phyloP scores from a whole-genome alignment of 2,797 vertebrate genomes.

The Aldrovandia affinis region DNA sequence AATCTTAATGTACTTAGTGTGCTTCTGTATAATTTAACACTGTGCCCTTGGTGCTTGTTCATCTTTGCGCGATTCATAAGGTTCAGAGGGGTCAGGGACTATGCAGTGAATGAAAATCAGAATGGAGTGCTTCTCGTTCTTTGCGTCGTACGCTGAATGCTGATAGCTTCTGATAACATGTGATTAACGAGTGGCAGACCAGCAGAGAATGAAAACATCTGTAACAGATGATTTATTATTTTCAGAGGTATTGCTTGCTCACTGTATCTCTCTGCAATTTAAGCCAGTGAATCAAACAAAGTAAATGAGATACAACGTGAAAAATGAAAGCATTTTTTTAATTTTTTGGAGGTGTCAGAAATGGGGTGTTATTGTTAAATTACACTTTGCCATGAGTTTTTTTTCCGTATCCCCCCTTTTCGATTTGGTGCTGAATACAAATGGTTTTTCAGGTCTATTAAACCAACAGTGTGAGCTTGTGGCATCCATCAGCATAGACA shows the following conservation, averaged over 20 bases:
- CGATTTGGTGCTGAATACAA: constrained; percentile 68
- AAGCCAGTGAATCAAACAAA: constrained; percentile 77
- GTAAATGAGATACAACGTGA: constrained; percentile 87
- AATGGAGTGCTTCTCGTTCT: constrained; percentile 69
- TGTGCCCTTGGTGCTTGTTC: constrained; percentile 48
- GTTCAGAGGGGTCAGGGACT: constrained; percentile 67
- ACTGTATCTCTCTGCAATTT: constrained; percentile 73
- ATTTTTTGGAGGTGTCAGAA: constrained; percentile 77
- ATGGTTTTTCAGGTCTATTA: constrained; percentile 77
- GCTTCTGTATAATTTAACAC: constrained; percentile 59
- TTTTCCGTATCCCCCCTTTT: constrained; percentile 40
- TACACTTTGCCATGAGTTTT: constrained; percentile 78
- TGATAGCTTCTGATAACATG: constrained; percentile 80
- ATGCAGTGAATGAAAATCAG: constrained; percentile 72
- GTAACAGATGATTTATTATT: constrained; percentile 87
- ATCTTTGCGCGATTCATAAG: constrained; percentile 48
- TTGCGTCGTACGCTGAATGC: constrained; percentile 68
- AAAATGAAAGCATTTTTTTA: constrained; percentile 83
- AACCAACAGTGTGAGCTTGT: constrained; percentile 73
- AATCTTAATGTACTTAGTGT: constrained; percentile 62
- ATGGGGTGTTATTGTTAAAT: constrained; percentile 74
- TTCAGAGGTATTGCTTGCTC: constrained; percentile 75
- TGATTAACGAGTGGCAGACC: constrained; percentile 84
- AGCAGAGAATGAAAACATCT: constrained; percentile 76
- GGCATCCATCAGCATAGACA: constrained; percentile 74